Conservation (phyloP, 2,797 vertebrate genomes). For the Pseudopleuronectes americanus region DNA sequence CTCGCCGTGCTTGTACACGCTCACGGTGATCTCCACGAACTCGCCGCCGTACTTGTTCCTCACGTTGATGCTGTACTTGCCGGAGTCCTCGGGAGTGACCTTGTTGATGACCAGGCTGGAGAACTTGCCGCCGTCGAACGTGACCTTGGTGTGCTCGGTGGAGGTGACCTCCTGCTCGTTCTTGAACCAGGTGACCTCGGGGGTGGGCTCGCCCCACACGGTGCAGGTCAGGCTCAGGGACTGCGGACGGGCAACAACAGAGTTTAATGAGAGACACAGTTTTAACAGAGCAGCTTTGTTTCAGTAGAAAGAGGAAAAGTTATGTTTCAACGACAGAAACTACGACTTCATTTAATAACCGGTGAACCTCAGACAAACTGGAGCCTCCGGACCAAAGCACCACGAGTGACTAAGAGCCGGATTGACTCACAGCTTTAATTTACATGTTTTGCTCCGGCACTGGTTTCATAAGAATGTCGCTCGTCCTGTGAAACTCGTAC, state of each 20-base stretch:
- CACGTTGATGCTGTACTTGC: constrained; percentile 97
- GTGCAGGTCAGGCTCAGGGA: constrained; percentile 96
- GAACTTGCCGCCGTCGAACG: constrained; percentile 90
- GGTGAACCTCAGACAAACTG: background rate
- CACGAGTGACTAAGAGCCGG: too few relatives aligned
- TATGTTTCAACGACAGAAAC: too few relatives aligned
- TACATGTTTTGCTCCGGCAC: too few relatives aligned
- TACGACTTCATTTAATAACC: too few relatives aligned
- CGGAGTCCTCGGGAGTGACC: constrained; percentile 93
- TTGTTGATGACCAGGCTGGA: constrained; percentile 91
- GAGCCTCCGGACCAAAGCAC: too few relatives aligned
- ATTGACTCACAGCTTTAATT: background rate
- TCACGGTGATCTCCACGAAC: constrained; percentile 97
- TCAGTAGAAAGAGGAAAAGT: too few relatives aligned
- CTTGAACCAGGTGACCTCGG: constrained; percentile 96
- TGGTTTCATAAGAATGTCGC: constrained; percentile 7
- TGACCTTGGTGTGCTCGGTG: constrained; percentile 86
- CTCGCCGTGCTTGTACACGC: constrained; percentile 95
- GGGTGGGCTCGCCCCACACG: constrained; percentile 94
- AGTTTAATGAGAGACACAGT: background rate
- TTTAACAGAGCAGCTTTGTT: background rate
- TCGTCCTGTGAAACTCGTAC: background rate
- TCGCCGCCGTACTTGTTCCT: constrained; percentile 98
- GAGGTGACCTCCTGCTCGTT: constrained; percentile 90
- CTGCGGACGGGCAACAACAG: constrained; percentile 67